Evolutionary conservation across 1,140 invertebrate genomes (phyloP).

Genomic region (Zaprionus kolodkinae): DNA sequence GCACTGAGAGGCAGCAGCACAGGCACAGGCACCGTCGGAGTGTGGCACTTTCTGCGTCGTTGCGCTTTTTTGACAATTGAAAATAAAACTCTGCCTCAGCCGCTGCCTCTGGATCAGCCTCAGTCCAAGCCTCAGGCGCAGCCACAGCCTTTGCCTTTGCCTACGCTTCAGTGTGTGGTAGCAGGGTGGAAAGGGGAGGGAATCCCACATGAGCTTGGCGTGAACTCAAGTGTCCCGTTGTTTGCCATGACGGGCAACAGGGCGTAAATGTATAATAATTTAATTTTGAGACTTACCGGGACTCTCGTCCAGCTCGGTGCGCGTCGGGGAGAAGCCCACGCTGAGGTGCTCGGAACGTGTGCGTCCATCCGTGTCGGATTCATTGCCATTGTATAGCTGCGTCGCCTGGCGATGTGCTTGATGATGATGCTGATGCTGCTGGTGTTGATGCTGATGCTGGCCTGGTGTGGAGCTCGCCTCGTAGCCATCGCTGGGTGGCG

Average conservation of each 20-base stretch:
- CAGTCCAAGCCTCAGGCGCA: no score
- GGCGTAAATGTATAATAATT: conserved; percentile 44
- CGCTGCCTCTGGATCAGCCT: no score
- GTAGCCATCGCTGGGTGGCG: conserved; percentile 82
- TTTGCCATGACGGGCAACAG: conserved; percentile 40
- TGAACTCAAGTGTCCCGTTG: conserved; percentile 43
- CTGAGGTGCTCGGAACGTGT: conserved; percentile 81
- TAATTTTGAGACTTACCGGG: conserved; percentile 76
- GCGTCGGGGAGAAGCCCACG: conserved; percentile 82
- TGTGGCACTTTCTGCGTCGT: conserved; percentile 76
- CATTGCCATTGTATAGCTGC: conserved; percentile 82
- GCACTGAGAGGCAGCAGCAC: conserved; percentile 20
- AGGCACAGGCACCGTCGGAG: conserved; percentile 36
- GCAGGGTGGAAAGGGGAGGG: not conserved
- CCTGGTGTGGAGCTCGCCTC: conserved; percentile 67
- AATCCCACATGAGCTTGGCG: conserved; percentile 33
- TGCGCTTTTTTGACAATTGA: conserved; percentile 71
- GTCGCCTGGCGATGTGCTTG: conserved; percentile 51
- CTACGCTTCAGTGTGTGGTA: conserved; percentile 30
- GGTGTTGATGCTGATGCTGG: conserved; percentile 63
- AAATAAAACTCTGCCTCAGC: conserved; percentile 52
- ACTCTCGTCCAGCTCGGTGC: conserved; percentile 83
- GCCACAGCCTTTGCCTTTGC: conserved; percentile 6
- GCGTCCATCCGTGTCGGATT: conserved; percentile 82
- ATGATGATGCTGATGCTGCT: conserved; percentile 47